Base-by-base conservation (phyloP, 2,113 vertebrate genomes). In the Brachypteracias leptosomus region DNA sequence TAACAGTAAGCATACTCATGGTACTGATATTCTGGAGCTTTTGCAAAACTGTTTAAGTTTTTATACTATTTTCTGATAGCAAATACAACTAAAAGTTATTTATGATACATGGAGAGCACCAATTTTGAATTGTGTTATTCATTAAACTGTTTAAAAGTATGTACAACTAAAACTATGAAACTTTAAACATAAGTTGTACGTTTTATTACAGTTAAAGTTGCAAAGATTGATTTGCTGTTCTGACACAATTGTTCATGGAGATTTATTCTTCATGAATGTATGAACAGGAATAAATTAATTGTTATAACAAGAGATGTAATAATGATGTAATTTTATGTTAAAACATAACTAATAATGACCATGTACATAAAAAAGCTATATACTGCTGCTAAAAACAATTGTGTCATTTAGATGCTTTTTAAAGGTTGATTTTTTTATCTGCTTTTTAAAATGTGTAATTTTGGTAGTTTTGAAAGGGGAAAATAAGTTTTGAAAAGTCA, bases 71-170 rank as follows among this genome's bases (percentile, higher is more conserved):
- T 96, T 59, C 25, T 95, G 71, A 70, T 59, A 82, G 89, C 87
- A 94, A 82, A 91, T 73, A 84, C 52, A 80, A 28, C 59, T 76
- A 16, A 46, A 89, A 94, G 28, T 95, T 71, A 62, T 84, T 92
- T 81, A 38, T 93, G 26, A 38, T 88, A 7, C 15, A 63, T 31
- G 33, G 76, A 96, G 35, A 61, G 70, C 22, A 79, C 21, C 49
- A 89, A 7, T 74, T 92, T 90, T 82, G 72, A 70, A 31, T 89
- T 90, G 63, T 82, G 13, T 66, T 85, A 20, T 62, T 86, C 28
- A 78, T 96, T 89, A 91, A 84, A 40, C 29, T 66, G 35, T 95
- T 94, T 90, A 55, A 91, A 97, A 82, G 49, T 78, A 91, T 92
- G 70, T 81, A n/a, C 59, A 67, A 72, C 67, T 84, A 76, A 96